A percentile compares a stretch with the other conserved stretches of the same genome.
phyloP scores from a whole-genome alignment of 2,888 invertebrate species.

The Pseudanteris insignis region DNA sequence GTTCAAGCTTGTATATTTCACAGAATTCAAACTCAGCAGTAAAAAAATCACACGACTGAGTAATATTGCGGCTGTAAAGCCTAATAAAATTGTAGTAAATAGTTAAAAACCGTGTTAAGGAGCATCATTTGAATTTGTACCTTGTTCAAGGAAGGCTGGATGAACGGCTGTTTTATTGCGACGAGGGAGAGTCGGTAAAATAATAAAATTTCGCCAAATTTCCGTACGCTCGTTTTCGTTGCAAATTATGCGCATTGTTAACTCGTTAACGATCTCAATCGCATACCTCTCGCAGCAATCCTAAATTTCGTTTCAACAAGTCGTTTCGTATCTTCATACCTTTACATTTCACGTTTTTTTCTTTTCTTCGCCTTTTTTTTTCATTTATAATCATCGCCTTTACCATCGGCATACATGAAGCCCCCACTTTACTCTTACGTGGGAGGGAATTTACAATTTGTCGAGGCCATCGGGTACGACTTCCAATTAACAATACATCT shows the following conservation, averaged over 20 bases:
- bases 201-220: conserved; percentile 30
- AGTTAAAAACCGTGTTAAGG: conserved; percentile 29
- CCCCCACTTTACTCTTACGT: neutral
- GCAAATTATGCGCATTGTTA: conserved; percentile 35
- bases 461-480: conserved; percentile 45
- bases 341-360: neutral
- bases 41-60: conserved; percentile 18
- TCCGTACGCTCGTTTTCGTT: conserved; percentile 22
- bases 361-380: neutral
- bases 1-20: conserved; percentile 30
- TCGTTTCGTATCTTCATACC: no score
- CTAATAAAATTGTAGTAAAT: conserved; percentile 38
- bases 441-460: conserved; percentile 50
- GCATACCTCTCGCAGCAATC: conserved; percentile 5
- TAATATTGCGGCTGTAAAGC: conserved; percentile 11
- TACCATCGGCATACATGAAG: neutral
- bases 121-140: conserved; percentile 31
- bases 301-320: conserved; percentile 20
- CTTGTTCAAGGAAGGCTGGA: conserved; percentile 13
- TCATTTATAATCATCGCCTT: conserved; percentile 4
- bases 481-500: conserved; percentile 57
- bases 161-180: conserved; percentile 30
- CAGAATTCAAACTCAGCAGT: conserved; percentile 28
- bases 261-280: conserved; percentile 16
- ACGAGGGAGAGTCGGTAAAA: conserved; percentile 25